These are phyloP conservation scores for Cotesia congregata DNA, from an alignment of 2,888 invertebrate genomes.

Conservation along the genomic window DNA sequence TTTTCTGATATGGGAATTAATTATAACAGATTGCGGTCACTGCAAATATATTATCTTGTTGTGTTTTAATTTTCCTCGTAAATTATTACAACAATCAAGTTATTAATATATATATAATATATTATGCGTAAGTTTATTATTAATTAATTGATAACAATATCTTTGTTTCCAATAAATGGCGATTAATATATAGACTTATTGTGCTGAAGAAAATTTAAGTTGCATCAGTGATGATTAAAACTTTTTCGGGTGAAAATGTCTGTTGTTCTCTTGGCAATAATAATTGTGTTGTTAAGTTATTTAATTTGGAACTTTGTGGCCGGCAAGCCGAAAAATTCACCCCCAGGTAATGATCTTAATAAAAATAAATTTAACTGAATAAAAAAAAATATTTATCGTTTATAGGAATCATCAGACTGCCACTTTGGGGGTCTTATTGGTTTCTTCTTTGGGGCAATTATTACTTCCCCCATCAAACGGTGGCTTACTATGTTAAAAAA, in stretches of 20 bases:
- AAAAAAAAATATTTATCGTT: constrained; percentile 13
- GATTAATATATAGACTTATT: background rate
- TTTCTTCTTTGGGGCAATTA: constrained; percentile 73
- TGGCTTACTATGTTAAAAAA: constrained; percentile 71
- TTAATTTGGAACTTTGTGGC: constrained; percentile 48
- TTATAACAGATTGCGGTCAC: background rate
- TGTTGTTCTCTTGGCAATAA: constrained; percentile 36
- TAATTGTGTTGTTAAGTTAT: constrained; percentile 42
- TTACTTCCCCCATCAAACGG: constrained; percentile 72
- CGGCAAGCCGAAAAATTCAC: constrained; percentile 71
- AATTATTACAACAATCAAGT: too few species aligned
- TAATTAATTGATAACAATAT: background rate
- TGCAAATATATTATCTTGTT: background rate
- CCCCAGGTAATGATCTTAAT: constrained; percentile 72
- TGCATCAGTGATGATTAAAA: constrained; percentile 14
- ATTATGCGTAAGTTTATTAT: background rate
- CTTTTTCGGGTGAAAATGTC: constrained; percentile 35
- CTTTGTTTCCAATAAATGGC: background rate
- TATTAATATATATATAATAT: background rate
- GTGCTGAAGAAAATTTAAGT: background rate
- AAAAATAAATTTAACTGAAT: background rate
- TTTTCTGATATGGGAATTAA: background rate
- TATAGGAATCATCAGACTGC: constrained; percentile 76
- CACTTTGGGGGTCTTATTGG: constrained; percentile 77
- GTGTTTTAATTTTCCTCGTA: too few species aligned